These are phyloP conservation scores for Crotalus helleri DNA, from an alignment of 2,113 vertebrate species.

Conservation along the genomic window DNA sequence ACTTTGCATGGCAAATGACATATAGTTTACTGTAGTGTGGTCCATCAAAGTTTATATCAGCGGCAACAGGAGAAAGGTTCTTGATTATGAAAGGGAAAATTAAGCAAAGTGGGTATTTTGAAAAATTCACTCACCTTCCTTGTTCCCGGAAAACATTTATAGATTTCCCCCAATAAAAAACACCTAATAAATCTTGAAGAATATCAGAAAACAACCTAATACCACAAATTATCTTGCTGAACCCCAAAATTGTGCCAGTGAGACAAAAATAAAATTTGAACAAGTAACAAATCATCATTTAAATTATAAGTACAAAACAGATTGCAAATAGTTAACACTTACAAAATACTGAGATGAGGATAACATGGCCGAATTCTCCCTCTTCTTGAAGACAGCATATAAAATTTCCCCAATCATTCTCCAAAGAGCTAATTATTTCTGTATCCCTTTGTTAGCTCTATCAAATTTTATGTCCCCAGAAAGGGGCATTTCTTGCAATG, in stretches of 20 bases:
- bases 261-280: background rate
- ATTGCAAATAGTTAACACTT: constrained; percentile 58
- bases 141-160: background rate
- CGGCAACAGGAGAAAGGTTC: background rate
- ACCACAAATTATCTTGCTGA: background rate
- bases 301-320: constrained; percentile 51
- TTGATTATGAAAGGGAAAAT: constrained; percentile 2
- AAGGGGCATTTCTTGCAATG: constrained; percentile 9
- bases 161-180: background rate
- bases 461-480: background rate
- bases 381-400: constrained; percentile 38
- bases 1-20: background rate
- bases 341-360: constrained; percentile 30
- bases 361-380: constrained; percentile 10
- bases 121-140: background rate
- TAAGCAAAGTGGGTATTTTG: background rate
- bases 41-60: background rate
- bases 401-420: constrained; percentile 34
- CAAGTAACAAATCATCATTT: constrained; percentile 34
- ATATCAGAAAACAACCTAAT: background rate
- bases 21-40: background rate
- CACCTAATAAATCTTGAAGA: background rate
- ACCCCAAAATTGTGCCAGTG: background rate
- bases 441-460: background rate
- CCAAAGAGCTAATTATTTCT: background rate